Conservation (phyloP, 2,888 invertebrate species). For the Schizotus pectinicornis region DNA sequence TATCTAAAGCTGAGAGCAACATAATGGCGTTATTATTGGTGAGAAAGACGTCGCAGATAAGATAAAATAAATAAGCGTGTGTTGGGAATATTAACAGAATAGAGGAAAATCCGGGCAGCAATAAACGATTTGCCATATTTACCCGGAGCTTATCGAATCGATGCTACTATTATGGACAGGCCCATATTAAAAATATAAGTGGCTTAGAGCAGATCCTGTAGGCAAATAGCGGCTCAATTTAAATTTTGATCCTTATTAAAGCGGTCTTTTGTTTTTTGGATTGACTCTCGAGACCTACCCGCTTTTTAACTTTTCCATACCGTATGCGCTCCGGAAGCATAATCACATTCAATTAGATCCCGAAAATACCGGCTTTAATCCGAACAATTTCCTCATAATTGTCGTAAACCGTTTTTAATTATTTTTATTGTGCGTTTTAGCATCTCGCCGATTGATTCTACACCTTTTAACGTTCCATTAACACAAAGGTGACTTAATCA, state of each 20-base stretch:
- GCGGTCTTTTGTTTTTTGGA: slow-evolving; percentile 56
- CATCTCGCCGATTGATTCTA: slow-evolving; percentile 1
- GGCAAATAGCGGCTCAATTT: slow-evolving; percentile 57
- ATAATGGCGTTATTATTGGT: too few relatives aligned
- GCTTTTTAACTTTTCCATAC: slow-evolving; percentile 31
- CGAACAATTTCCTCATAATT: too few relatives aligned
- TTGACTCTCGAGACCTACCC: slow-evolving; percentile 50
- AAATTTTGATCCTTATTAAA: slow-evolving; percentile 58
- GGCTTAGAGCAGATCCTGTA: slow-evolving; percentile 56
- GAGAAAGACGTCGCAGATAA: too few relatives aligned
- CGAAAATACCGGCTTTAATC: too few relatives aligned
- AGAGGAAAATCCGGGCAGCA: not conserved
- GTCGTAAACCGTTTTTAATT: too few relatives aligned
- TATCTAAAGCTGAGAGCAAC: too few relatives aligned
- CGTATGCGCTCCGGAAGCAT: not conserved
- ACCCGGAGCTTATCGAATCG: slow-evolving; percentile 41
- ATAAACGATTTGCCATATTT: slow-evolving; percentile 37
- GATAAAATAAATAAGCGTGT: too few relatives aligned
- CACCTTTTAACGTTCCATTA: slow-evolving; percentile 24
- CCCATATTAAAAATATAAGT: slow-evolving; percentile 58
- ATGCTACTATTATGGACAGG: slow-evolving; percentile 39
- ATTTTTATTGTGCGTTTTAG: too few relatives aligned
- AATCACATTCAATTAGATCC: not conserved
- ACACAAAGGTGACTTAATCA: slow-evolving; percentile 22
- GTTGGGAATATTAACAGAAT: not conserved